Percentiles rank a stretch among this genome's conserved stretches.
Evolutionary conservation across 64 coral and sea anemone genomes (phyloP).

Genomic region (Pocillopora verrucosa): DNA sequence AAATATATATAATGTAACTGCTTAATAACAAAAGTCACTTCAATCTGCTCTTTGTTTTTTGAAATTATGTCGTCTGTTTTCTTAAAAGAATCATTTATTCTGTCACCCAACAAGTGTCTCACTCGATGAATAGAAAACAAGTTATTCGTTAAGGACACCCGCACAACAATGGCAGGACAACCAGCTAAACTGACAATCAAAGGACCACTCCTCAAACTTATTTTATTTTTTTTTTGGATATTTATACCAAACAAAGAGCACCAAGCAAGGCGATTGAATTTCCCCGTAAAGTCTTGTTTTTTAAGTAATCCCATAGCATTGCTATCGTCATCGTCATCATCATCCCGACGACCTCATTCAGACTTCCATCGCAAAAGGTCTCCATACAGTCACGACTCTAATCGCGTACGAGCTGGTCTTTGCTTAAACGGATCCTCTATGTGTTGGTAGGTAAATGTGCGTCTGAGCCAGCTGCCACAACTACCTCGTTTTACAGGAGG

Average conservation of each 20-base stretch:
- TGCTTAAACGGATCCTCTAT: no score
- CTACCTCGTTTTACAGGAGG: no score
- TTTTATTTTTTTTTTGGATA: not conserved
- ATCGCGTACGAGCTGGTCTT: no score
- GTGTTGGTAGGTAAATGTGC: no score
- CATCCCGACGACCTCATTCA: no score
- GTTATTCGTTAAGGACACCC: not conserved
- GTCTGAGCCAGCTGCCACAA: no score
- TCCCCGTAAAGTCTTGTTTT: no score
- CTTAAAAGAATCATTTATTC: not conserved
- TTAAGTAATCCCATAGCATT: no score
- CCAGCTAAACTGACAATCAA: not conserved
- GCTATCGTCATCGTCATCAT: no score
- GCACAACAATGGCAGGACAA: not conserved
- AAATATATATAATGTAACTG: not conserved
- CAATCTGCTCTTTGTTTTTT: not conserved
- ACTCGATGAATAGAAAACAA: slow-evolving; percentile 3
- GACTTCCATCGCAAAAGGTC: no score
- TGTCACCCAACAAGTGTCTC: not conserved
- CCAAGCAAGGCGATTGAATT: no score
- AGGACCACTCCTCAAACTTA: not conserved
- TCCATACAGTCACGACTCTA: no score
- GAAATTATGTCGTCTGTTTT: not conserved
- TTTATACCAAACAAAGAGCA: not conserved
- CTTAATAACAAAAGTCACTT: not conserved